A percentile compares a stretch with the other conserved stretches of the same genome.
phyloP scores from a whole-genome alignment of 2,888 invertebrate species.

The Anthophora plumipes region DNA sequence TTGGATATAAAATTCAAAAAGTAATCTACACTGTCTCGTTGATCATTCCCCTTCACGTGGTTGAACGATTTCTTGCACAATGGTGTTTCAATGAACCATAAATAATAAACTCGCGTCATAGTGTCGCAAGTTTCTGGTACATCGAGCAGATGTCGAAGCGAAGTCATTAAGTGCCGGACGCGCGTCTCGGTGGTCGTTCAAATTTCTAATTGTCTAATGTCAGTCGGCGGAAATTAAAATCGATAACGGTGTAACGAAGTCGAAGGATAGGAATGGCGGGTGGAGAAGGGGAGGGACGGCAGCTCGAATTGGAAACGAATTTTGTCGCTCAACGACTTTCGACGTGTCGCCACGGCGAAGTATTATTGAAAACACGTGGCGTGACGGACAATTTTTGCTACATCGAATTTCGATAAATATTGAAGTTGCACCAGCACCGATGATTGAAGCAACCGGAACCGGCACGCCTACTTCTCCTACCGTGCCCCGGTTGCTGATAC shows the following conservation, averaged over 20 bases:
- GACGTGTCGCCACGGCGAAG: conserved; percentile 11
- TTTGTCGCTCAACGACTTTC: background rate
- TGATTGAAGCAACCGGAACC: conserved; percentile 18
- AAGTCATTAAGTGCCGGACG: conserved; percentile 16
- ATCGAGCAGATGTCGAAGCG: background rate
- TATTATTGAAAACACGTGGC: conserved; percentile 33
- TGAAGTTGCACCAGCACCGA: background rate
- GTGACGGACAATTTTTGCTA: conserved; percentile 31
- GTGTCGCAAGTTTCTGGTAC: background rate
- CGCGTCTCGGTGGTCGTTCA: background rate
- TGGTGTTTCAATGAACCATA: background rate
- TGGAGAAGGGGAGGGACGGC: background rate
- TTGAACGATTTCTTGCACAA: background rate
- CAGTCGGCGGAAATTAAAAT: conserved; percentile 18
- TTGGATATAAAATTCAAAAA: background rate
- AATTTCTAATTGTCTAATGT: conserved; percentile 22
- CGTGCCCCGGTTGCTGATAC: background rate
- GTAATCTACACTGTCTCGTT: no score
- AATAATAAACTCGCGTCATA: background rate
- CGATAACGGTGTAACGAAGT: conserved; percentile 19
- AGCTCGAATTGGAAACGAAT: background rate
- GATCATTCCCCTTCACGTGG: background rate
- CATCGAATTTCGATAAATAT: conserved; percentile 51
- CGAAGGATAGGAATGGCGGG: background rate
- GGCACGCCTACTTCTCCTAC: background rate